A percentile compares a stretch with the other conserved stretches of the same genome.
Evolutionary conservation across 2,797 vertebrate species (phyloP).

Genomic region (Platyrinchus mystaceus): DNA sequence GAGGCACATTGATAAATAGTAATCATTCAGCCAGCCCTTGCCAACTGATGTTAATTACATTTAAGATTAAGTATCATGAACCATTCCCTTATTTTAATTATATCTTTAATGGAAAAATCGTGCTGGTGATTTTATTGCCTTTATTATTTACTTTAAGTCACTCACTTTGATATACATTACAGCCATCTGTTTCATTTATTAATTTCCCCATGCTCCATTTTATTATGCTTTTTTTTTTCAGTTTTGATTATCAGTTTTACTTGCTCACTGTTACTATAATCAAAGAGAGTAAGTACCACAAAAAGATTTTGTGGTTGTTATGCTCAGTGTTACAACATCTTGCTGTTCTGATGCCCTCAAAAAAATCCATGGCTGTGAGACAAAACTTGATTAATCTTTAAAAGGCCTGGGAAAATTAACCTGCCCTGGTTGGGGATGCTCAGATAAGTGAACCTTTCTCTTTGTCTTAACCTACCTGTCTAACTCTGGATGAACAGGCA

Average conservation of each 20-base stretch:
- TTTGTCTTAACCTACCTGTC: background rate
- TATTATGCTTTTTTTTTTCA: background rate
- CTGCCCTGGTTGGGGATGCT: background rate
- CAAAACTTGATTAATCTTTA: background rate
- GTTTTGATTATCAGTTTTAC: background rate
- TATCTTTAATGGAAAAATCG: background rate
- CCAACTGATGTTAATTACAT: slow-evolving; percentile 16
- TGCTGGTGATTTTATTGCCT: background rate
- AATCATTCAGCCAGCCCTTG: background rate
- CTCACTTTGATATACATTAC: background rate
- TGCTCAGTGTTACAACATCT: rapidly evolving
- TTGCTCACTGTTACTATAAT: background rate
- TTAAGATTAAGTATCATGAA: background rate
- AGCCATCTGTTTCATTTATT: background rate
- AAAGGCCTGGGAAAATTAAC: background rate
- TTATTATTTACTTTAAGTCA: slow-evolving; percentile 42
- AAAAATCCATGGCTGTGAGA: background rate
- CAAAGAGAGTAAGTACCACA: background rate
- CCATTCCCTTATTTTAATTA: slow-evolving; percentile 26
- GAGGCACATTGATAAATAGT: background rate
- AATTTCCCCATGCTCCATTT: background rate
- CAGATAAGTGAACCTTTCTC: background rate
- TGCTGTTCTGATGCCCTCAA: background rate
- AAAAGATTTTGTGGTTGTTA: background rate
- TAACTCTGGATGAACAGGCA: background rate